Base-by-base conservation (phyloP, 2,113 vertebrate genomes). In the Ctenomys sociabilis region DNA sequence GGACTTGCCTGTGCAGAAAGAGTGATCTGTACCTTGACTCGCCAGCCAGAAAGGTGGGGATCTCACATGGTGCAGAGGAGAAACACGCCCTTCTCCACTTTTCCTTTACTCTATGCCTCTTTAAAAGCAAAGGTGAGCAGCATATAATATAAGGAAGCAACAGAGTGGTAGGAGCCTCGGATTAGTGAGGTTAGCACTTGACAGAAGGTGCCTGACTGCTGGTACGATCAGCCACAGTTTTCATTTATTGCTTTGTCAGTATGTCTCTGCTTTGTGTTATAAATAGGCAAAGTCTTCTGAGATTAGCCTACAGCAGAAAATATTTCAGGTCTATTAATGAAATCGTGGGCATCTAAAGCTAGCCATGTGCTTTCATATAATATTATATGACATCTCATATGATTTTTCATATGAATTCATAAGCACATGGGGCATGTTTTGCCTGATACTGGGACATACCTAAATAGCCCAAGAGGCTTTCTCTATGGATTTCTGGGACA, bases 21-120 rank as follows among this genome's bases (percentile, higher is more conserved):
- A 4, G 78, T 90, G 43, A 12, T 90, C 59, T 92, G 64, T 92
- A 85, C 75, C 88, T 9, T 28, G 28, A 97, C 92, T 92, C n/a
- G 57, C 30, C 59, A 94, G 19, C 32, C 63, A 78, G 32, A 32
- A 45, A 8, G 28, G 11, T 54, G 45, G 26, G 8, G 16, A 26
- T 35, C 7, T 92, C 17, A 64, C 32, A 61, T 16, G 40, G 73
- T 49, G 2, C 40, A 40, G 16, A 24, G 4, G 4, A 70, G 43
- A 72, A 66, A 85, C 10, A 32, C 35, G 40, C 3, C 19, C 22
- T 70, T 26, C 0, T 35, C 37, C 19, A 66, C 6, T 28, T 24
- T 54, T 75, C 30, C 43, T 83, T 30, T 3, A 5, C 26, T 10
- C 40, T 43, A 35, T 24, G 1, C 49, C 45, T 93, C 22, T 90